These are phyloP conservation scores for Cerceris rybyensis DNA, from an alignment of 2,888 invertebrate genomes.

Conservation along the genomic window DNA sequence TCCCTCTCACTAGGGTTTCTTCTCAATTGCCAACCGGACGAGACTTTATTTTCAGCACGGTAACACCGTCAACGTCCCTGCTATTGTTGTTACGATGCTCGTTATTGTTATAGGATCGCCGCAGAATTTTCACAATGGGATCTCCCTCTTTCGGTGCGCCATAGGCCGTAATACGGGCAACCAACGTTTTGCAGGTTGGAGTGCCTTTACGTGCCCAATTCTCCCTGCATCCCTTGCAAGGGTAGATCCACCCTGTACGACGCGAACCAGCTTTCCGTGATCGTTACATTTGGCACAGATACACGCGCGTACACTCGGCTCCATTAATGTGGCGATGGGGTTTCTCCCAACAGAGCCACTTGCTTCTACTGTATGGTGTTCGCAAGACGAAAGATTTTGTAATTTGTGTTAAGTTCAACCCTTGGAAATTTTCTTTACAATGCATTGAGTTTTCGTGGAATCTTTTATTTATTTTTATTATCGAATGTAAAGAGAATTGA, in stretches of 20 bases:
- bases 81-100: slow-evolving; percentile 58
- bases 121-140: background rate
- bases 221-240: slow-evolving; percentile 60
- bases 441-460: too few species aligned
- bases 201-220: slow-evolving; percentile 61
- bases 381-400: too few species aligned
- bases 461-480: too few species aligned
- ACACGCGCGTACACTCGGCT: background rate
- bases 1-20: slow-evolving; percentile 6
- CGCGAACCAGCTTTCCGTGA: background rate
- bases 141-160: background rate
- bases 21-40: slow-evolving; percentile 36
- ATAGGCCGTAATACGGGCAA: slow-evolving; percentile 4
- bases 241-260: slow-evolving; percentile 13
- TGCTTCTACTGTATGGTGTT: too few species aligned
- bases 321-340: too few species aligned
- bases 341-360: too few species aligned
- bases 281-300: background rate
- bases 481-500: too few species aligned
- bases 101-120: slow-evolving; percentile 66
- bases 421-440: too few species aligned
- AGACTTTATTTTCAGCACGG: slow-evolving; percentile 55
- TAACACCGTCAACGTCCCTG: slow-evolving; percentile 54
- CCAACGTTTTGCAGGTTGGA: slow-evolving; percentile 37
- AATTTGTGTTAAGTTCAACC: too few species aligned